Conservation (phyloP, 2,888 invertebrate species). For the Lagria hirta region DNA sequence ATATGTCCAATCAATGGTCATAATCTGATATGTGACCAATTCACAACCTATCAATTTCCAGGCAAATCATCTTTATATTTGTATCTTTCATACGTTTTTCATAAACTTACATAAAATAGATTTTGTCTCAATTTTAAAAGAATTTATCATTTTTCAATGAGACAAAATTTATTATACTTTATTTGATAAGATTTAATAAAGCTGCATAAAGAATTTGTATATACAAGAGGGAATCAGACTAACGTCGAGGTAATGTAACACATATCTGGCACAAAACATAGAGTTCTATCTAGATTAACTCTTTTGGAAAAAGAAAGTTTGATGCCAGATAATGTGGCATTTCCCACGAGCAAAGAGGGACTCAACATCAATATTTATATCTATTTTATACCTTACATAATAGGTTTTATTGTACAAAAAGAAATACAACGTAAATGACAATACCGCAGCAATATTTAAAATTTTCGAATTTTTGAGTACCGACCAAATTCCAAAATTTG, state of each 20-base stretch:
- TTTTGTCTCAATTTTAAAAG: too few species aligned
- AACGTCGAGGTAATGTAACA: slow-evolving; percentile 3
- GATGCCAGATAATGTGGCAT: too few species aligned
- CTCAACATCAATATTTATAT: slow-evolving; percentile 41
- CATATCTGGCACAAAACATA: too few species aligned
- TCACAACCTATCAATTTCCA: slow-evolving; percentile 41
- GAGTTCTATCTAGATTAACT: too few species aligned
- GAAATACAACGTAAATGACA: slow-evolving; percentile 40
- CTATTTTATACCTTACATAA: slow-evolving; percentile 43
- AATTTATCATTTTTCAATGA: not conserved
- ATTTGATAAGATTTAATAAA: slow-evolving; percentile 25
- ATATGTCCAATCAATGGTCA: slow-evolving; percentile 35
- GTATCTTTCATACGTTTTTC: too few species aligned
- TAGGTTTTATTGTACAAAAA: slow-evolving; percentile 44
- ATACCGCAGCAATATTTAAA: slow-evolving; percentile 21
- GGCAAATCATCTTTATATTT: slow-evolving; percentile 23
- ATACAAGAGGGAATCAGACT: slow-evolving; percentile 29
- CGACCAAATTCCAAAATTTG: too few species aligned
- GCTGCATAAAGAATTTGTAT: slow-evolving; percentile 29
- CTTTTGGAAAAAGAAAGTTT: too few species aligned
- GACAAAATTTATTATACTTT: slow-evolving; percentile 8
- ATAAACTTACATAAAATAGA: too few species aligned
- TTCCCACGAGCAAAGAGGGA: slow-evolving; percentile 22
- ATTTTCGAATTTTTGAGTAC: too few species aligned
- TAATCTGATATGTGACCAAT: slow-evolving; percentile 47